phyloP scores from a whole-genome alignment of 53 echinoderm and acorn worm genomes.

The Paracentrotus lividus region DNA sequence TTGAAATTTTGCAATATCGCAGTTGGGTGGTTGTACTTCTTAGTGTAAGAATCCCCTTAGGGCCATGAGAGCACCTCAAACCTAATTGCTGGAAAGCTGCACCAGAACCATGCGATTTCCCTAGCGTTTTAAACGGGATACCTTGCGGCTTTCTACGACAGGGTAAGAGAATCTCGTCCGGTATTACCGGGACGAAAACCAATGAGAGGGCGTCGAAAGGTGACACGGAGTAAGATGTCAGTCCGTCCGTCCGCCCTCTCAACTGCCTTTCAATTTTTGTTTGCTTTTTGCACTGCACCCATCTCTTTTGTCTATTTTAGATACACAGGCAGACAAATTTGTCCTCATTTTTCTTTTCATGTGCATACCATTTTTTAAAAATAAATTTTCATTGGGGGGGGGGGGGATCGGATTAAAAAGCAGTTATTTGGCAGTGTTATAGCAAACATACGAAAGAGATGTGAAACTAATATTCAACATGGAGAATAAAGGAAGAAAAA shows the following conservation, averaged over 20 bases:
- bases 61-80: not conserved
- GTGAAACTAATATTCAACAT: no score
- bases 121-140: constrained; percentile 44
- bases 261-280: not conserved
- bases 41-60: not conserved
- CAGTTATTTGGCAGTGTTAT: no score
- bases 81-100: constrained; percentile 31
- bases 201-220: constrained; percentile 54
- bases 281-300: not conserved
- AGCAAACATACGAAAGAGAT: no score
- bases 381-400: no score
- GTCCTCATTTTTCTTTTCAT: no score
- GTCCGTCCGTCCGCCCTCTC: not conserved
- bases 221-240: not conserved
- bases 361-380: no score
- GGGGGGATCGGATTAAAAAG: no score
- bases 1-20: not conserved
- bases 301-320: no score
- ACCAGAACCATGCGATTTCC: constrained; percentile 33
- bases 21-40: not conserved
- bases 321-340: no score
- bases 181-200: constrained; percentile 33
- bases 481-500: no score
- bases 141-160: constrained; percentile 34
- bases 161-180: constrained; percentile 44